Conservation (phyloP, 2,113 vertebrate species). For the Damaliscus lunatus region DNA sequence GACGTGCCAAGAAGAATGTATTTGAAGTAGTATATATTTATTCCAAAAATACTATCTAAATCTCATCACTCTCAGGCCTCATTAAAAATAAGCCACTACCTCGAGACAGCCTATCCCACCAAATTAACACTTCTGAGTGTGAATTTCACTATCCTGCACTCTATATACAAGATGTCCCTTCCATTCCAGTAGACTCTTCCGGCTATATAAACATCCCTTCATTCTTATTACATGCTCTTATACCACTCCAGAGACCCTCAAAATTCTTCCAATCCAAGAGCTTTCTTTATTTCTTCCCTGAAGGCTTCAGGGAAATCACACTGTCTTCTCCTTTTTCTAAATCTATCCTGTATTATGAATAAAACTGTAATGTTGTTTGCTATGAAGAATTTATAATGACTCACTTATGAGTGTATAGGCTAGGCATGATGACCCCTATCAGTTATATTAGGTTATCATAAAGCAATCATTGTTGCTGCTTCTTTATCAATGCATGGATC, state of each 20-base stretch:
- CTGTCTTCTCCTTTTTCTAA: background rate
- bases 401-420: background rate
- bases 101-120: background rate
- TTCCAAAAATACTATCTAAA: background rate
- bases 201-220: background rate
- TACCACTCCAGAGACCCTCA: background rate
- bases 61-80: background rate
- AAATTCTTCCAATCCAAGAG: background rate
- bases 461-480: background rate
- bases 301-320: background rate
- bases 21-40: background rate
- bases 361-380: background rate
- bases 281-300: background rate
- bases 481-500: background rate
- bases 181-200: background rate
- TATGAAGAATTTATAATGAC: background rate
- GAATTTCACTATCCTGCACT: background rate
- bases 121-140: background rate
- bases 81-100: background rate
- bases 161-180: background rate
- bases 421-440: background rate
- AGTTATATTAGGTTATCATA: background rate
- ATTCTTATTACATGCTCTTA: background rate
- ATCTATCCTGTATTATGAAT: background rate
- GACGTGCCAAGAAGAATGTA: background rate